Base-by-base conservation (phyloP, 2,888 invertebrate species). In the Tachina fera region DNA sequence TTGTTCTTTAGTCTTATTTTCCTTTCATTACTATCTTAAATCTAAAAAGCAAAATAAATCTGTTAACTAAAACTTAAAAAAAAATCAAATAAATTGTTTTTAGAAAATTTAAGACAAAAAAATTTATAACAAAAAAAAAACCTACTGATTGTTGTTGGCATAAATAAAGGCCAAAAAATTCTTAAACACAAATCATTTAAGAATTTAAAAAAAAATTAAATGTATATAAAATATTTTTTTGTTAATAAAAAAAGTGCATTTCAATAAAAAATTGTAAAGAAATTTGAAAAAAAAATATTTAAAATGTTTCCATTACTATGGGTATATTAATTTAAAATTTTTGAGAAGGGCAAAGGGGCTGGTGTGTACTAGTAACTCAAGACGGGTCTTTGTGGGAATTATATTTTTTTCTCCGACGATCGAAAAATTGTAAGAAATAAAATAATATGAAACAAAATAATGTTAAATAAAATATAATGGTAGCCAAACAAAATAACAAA, bases 71-170 rank as follows among this genome's bases (percentile, higher is more conserved):
- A 70, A 67, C 47, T 68, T 53, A 49, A 77, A 67, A 31, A 51
- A n/a, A 49, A 74, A 58, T 31, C 63, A 74, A 61, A 49, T 65
- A 71, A 77, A 68, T 1, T 53, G 58, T 31, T 72, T 72, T 77
- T 72, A 67, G 77, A 72, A 79, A 83, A 75, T 70, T 63, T 67
- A 76, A 71, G 75, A 45, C 4, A 72, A 77, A 56, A 65, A 81
- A 76, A 16, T 53, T 51, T 56, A 71, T 71, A n/a, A 65, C 39
- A 75, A 71, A 58, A 71, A 79, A 71, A 61, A 56, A 70, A 65
- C 58, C 31, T 58, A 74, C 16, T 74, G 82, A 82, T 82, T 83
- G 86, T 86, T 86, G 82, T 86, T 86, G 83, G 75, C 65, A 43
- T 72, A 79, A n/a, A 78, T 67, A 72, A 72, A 81, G 68, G 60